Percentiles rank a stretch among this genome's conserved stretches.
Evolutionary conservation across 2,888 invertebrate species (phyloP).

Genomic region (Diarsia brunnea): DNA sequence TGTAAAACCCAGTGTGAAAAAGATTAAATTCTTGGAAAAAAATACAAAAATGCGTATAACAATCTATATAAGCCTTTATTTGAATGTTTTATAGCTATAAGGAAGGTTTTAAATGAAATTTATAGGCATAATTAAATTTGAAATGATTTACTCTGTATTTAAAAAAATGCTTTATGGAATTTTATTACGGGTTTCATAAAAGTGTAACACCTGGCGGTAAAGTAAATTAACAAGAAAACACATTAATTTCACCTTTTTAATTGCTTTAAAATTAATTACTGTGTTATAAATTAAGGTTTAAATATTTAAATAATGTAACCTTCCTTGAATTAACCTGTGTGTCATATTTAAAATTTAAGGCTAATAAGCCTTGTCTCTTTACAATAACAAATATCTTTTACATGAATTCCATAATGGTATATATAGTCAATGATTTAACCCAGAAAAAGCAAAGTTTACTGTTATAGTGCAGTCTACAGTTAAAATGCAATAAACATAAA

Average conservation of each 20-base stretch:
- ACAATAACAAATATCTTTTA: not conserved
- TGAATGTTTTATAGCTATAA: conserved; percentile 54
- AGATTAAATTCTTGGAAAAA: conserved; percentile 35
- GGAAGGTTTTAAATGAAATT: conserved; percentile 58
- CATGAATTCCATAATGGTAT: too few relatives aligned
- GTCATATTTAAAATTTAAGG: not conserved
- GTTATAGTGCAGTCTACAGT: not conserved
- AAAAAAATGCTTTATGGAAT: conserved; percentile 34
- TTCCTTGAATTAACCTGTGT: conserved; percentile 7
- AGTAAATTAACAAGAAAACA: conserved; percentile 34
- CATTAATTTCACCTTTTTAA: conserved; percentile 49
- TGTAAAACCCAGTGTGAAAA: conserved; percentile 32
- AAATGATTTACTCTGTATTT: conserved; percentile 35
- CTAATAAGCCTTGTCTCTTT: not conserved
- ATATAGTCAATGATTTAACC: not conserved
- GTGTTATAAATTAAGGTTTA: too few relatives aligned
- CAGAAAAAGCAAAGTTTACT: not conserved
- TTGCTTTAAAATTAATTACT: conserved; percentile 44
- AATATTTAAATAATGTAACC: conserved; percentile 13
- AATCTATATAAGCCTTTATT: conserved; percentile 37
- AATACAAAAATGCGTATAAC: conserved; percentile 30
- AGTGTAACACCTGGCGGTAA: conserved; percentile 49
- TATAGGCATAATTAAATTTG: conserved; percentile 48
- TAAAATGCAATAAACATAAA: conserved; percentile 34
- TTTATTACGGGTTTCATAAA: conserved; percentile 56